These are phyloP conservation scores for Dromius quadrimaculatus DNA, from an alignment of 2,888 invertebrate genomes.

Conservation along the genomic window DNA sequence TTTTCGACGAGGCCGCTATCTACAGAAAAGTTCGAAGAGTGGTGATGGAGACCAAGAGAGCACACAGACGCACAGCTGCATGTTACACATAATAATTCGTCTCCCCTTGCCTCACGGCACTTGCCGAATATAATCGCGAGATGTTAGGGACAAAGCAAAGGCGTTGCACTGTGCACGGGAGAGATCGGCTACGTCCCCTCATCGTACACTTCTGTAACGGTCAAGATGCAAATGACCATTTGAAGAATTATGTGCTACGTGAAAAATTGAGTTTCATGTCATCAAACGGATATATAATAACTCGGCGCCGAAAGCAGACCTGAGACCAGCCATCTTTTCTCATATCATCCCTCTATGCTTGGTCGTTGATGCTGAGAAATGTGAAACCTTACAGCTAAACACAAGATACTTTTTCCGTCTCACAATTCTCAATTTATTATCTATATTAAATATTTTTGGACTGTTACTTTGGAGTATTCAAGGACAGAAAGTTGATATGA, in stretches of 20 bases:
- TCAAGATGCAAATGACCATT: constrained; percentile 52
- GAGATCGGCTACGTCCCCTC: constrained; percentile 40
- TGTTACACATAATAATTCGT: constrained; percentile 51
- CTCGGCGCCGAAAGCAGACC: constrained; percentile 46
- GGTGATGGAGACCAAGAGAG: constrained; percentile 46
- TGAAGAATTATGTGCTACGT: constrained; percentile 52
- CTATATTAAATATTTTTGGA: no score
- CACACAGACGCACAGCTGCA: constrained; percentile 51
- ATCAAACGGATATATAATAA: constrained; percentile 51
- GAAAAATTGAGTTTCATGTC: constrained; percentile 52
- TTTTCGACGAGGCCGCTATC: constrained; percentile 54
- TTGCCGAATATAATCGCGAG: constrained; percentile 64
- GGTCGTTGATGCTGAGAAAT: constrained; percentile 20
- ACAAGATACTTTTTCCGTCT: no score
- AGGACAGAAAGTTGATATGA: no score
- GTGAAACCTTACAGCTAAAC: no score
- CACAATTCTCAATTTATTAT: no score
- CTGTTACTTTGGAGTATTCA: no score
- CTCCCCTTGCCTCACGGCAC: constrained; percentile 59
- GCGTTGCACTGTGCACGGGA: constrained; percentile 53
- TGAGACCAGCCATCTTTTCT: constrained; percentile 21
- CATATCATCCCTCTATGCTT: constrained; percentile 30
- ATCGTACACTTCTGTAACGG: constrained; percentile 49
- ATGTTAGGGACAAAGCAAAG: constrained; percentile 60
- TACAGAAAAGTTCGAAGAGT: constrained; percentile 44